Percentiles rank a stretch among this genome's conserved stretches.
phyloP scores from a whole-genome alignment of 2,888 invertebrate genomes.

The Carabus problematicus region DNA sequence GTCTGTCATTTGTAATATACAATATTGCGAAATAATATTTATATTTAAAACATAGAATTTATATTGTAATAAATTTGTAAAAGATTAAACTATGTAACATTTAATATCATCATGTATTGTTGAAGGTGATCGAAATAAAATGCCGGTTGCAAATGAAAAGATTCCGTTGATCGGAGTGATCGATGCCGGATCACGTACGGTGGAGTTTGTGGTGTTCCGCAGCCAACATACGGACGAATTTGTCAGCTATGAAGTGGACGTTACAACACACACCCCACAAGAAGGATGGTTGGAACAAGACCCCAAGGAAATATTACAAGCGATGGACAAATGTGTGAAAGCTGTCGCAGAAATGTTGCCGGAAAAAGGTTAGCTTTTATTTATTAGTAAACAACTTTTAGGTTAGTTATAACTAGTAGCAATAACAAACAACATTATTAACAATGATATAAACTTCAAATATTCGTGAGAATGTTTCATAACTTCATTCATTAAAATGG shows the following conservation, averaged over 20 bases:
- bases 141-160: constrained; percentile 31
- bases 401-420: background rate
- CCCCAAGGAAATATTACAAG: constrained; percentile 81
- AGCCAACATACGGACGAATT: constrained; percentile 81
- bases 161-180: constrained; percentile 81
- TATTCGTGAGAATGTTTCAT: no score
- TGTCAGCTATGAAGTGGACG: constrained; percentile 81
- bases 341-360: constrained; percentile 73
- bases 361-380: constrained; percentile 60
- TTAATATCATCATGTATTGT: background rate
- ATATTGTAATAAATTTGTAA: no score
- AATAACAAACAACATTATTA: background rate
- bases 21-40: no score
- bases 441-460: no score
- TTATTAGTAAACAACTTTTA: background rate
- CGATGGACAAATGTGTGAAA: constrained; percentile 81
- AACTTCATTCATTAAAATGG: constrained; percentile 6
- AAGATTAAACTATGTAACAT: no score
- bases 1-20: no score
- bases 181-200: constrained; percentile 93
- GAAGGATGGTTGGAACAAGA: constrained; percentile 97
- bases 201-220: constrained; percentile 71
- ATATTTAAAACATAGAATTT: background rate
- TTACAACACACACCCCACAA: constrained; percentile 78
- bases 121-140: constrained; percentile 31